These are phyloP conservation scores for Tachysurus fulvidraco DNA, from an alignment of 2,113 vertebrate species.

Conservation along the genomic window DNA sequence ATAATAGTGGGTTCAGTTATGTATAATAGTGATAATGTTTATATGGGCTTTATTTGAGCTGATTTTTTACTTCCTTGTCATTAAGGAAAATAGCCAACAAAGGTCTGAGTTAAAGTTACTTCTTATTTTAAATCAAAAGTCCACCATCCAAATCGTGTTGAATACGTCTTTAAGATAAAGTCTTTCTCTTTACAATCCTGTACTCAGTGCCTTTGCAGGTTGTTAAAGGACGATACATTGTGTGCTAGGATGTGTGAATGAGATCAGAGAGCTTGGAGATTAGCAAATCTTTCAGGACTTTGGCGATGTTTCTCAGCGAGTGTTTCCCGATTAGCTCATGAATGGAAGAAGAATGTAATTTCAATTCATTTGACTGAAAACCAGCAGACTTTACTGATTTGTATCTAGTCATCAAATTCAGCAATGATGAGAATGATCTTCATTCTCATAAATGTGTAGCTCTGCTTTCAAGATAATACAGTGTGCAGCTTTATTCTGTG, in stretches of 20 bases:
- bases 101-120: not conserved
- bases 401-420: not conserved
- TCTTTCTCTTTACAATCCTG: conserved; percentile 17
- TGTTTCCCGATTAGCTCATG: conserved; percentile 26
- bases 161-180: conserved; percentile 53
- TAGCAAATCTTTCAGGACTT: conserved; percentile 44
- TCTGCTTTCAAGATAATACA: not conserved
- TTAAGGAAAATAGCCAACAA: not conserved
- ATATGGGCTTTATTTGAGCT: not conserved
- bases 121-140: conserved; percentile 54
- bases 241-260: conserved; percentile 51
- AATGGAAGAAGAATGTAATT: conserved; percentile 18
- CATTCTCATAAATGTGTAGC: not conserved
- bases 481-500: not conserved
- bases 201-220: conserved; percentile 1
- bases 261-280: conserved; percentile 58
- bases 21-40: not conserved
- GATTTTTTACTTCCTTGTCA: not conserved
- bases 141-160: conserved; percentile 54
- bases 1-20: not conserved
- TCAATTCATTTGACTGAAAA: conserved; percentile 10
- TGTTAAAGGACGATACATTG: conserved; percentile 48
- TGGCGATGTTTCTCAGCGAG: conserved; percentile 36
- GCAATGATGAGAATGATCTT: not conserved
- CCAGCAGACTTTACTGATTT: not conserved